A percentile compares a stretch with the other conserved stretches of the same genome.
These are phyloP conservation scores for Nothocercus nigrocapillus DNA, from an alignment of 2,113 vertebrate species.

Conservation along the genomic window DNA sequence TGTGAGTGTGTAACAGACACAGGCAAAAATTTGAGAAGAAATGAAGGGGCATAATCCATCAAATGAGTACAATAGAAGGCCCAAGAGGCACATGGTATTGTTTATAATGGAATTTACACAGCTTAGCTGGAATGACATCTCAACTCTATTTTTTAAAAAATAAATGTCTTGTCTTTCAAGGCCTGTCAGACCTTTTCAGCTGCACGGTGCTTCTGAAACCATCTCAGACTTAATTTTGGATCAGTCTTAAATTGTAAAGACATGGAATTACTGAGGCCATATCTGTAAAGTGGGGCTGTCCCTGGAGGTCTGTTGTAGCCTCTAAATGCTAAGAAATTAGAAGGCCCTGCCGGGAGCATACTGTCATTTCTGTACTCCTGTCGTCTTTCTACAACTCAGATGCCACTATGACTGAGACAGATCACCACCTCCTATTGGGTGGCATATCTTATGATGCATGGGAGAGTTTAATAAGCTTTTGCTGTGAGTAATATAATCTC, in stretches of 20 bases:
- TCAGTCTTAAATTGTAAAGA: not conserved
- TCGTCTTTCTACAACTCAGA: slow-evolving; percentile 5
- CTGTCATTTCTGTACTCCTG: not conserved
- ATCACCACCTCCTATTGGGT: slow-evolving; percentile 30
- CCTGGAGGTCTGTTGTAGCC: not conserved
- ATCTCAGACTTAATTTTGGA: not conserved
- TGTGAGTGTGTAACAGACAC: not conserved
- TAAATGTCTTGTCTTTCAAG: not conserved
- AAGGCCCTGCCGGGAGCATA: not conserved
- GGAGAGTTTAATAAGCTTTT: slow-evolving; percentile 64
- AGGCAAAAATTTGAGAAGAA: not conserved
- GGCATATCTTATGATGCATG: slow-evolving; percentile 67
- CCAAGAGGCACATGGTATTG: not conserved
- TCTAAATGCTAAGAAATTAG: not conserved
- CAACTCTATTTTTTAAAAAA: not conserved
- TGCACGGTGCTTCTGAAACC: not conserved
- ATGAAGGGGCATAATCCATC: not conserved
- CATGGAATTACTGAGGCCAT: not conserved
- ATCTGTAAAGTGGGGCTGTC: not conserved
- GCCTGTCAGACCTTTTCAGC: not conserved
- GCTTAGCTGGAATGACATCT: not conserved
- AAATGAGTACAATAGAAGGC: not conserved
- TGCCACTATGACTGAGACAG: slow-evolving; percentile 13
- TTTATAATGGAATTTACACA: slow-evolving; percentile 6
- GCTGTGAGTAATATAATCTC: slow-evolving; percentile 68